Percentiles rank a stretch among this genome's conserved stretches.
These are phyloP conservation scores for Bellardia bayeri DNA, from an alignment of 2,888 invertebrate species.

Conservation along the genomic window DNA sequence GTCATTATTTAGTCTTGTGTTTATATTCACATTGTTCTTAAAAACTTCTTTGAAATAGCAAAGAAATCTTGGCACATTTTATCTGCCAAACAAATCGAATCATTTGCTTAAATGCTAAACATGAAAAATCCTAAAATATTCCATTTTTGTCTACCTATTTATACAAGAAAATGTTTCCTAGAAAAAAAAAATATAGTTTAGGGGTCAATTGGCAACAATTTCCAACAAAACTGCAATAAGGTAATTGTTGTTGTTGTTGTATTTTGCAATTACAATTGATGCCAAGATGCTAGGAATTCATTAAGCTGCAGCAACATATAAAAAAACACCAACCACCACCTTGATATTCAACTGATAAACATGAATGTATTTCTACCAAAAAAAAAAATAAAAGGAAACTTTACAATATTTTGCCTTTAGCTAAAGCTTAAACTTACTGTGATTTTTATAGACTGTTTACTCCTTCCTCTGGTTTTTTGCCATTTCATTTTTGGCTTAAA, in stretches of 20 bases:
- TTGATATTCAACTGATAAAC: constrained; percentile 48
- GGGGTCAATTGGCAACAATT: constrained; percentile 45
- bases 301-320: constrained; percentile 31
- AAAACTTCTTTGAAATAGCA: background rate
- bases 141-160: background rate
- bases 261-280: constrained; percentile 49
- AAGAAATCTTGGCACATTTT: constrained; percentile 28
- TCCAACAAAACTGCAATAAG: background rate
- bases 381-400: background rate
- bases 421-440: constrained; percentile 27
- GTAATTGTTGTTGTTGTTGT: background rate
- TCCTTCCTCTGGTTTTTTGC: background rate
- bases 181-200: constrained; percentile 24
- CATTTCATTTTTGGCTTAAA: constrained; percentile 16
- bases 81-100: background rate
- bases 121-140: background rate
- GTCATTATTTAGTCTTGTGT: too few species aligned
- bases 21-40: background rate
- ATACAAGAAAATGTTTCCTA: background rate
- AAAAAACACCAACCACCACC: background rate
- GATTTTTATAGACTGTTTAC: background rate
- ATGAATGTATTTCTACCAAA: background rate
- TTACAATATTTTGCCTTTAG: constrained; percentile 27
- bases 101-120: constrained; percentile 21
- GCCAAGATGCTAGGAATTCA: constrained; percentile 44